phyloP scores from a whole-genome alignment of 2,113 vertebrate genomes.

The Acanthochromis polyacanthus region DNA sequence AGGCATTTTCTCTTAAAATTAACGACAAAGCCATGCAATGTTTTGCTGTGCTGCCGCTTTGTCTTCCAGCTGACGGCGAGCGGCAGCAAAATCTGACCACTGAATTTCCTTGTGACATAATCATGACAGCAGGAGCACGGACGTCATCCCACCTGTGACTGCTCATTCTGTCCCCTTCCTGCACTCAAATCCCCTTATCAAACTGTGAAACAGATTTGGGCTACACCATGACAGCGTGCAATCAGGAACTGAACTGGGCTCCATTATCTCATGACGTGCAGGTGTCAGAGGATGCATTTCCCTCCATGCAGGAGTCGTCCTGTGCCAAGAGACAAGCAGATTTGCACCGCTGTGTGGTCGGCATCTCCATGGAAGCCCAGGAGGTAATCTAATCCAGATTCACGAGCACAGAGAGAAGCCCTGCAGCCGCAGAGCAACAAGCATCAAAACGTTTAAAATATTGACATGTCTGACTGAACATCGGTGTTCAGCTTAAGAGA shows the following conservation, averaged over 20 bases:
- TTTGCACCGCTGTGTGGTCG: conserved; percentile 42
- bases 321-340: conserved; percentile 39
- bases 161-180: conserved; percentile 62
- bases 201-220: conserved; percentile 61
- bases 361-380: conserved; percentile 39
- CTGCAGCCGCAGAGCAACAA: conserved; percentile 20
- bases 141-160: conserved; percentile 63
- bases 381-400: conserved; percentile 38
- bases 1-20: not conserved
- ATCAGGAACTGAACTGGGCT: conserved; percentile 60
- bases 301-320: conserved; percentile 32
- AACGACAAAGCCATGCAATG: not conserved
- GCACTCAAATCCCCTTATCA: conserved; percentile 59
- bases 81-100: conserved; percentile 22
- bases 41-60: not conserved
- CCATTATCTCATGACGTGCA: conserved; percentile 59
- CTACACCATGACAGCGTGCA: conserved; percentile 59
- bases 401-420: conserved; percentile 8
- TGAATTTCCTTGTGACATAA: conserved; percentile 38
- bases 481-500: conserved; percentile 9
- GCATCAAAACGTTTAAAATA: conserved; percentile 32
- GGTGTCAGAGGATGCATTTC: conserved; percentile 50
- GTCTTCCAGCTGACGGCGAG: not conserved
- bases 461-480: conserved; percentile 24
- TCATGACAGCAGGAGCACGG: conserved; percentile 39